Conservation (phyloP, 2,797 vertebrate genomes). For the Cryptoprocta ferox region DNA sequence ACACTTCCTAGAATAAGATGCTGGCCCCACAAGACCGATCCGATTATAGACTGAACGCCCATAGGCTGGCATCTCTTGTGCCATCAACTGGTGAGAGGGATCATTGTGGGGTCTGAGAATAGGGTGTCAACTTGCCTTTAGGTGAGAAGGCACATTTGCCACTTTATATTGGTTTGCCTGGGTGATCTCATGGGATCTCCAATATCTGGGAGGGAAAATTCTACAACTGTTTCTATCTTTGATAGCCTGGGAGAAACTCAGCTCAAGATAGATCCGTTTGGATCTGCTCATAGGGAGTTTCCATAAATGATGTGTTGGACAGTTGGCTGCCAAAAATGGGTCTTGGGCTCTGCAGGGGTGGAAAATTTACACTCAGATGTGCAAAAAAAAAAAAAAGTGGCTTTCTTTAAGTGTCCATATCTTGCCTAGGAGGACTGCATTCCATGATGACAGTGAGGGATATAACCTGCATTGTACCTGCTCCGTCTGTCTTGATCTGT, state of each 20-base stretch:
- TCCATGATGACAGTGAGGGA: too few relatives aligned
- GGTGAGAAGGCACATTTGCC: neutral
- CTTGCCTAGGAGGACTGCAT: neutral
- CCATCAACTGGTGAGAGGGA: neutral
- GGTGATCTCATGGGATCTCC: neutral
- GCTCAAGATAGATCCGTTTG: neutral
- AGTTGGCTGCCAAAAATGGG: neutral
- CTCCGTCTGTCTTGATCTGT: too few relatives aligned
- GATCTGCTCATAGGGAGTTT: neutral
- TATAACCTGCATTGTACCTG: neutral
- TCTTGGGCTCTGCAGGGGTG: neutral
- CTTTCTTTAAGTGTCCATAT: neutral
- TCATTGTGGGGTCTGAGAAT: neutral
- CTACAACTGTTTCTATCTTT: neutral
- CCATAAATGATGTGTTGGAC: neutral
- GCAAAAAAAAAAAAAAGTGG: neutral
- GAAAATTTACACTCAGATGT: neutral
- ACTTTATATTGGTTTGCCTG: neutral
- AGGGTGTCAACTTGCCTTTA: fast-evolving
- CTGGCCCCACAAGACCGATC: neutral
- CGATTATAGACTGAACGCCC: neutral
- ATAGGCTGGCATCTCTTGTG: neutral
- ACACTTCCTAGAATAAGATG: neutral
- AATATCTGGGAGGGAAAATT: neutral
- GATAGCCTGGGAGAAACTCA: neutral